A percentile compares a stretch with the other conserved stretches of the same genome.
These are phyloP conservation scores for Huso huso DNA, from an alignment of 2,797 vertebrate genomes.

Conservation along the genomic window DNA sequence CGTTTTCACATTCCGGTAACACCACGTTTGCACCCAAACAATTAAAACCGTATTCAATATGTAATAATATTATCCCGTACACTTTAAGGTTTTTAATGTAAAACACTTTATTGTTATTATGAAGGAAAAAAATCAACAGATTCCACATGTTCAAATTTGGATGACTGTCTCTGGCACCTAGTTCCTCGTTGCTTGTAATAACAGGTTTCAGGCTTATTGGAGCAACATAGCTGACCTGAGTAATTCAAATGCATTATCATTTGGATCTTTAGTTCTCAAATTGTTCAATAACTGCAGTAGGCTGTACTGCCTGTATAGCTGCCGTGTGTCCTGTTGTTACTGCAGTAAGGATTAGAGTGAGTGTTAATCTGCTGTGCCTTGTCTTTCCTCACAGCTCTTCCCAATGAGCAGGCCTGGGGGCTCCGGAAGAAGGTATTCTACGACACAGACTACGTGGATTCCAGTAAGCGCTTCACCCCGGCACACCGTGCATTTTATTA, in stretches of 20 bases:
- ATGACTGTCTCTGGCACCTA: too few relatives aligned
- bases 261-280: neutral
- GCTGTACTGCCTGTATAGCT: neutral
- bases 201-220: neutral
- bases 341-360: neutral
- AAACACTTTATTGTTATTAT: too few relatives aligned
- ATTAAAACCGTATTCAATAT: too few relatives aligned
- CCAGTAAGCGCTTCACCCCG: slow-evolving; percentile 42
- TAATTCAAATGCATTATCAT: neutral
- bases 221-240: neutral
- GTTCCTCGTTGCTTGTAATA: too few relatives aligned
- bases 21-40: too few relatives aligned
- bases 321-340: neutral
- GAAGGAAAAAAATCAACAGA: too few relatives aligned
- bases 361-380: neutral
- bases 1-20: too few relatives aligned
- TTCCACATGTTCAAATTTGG: too few relatives aligned
- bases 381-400: slow-evolving; percentile 50
- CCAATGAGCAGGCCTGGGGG: slow-evolving; percentile 87
- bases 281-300: neutral
- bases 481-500: neutral
- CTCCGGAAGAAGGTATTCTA: slow-evolving; percentile 81
- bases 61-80: too few relatives aligned
- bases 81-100: too few relatives aligned
- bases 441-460: slow-evolving; percentile 67